Conservation (phyloP, 2,113 vertebrate genomes). For the Oxygymnocypris stewartii region DNA sequence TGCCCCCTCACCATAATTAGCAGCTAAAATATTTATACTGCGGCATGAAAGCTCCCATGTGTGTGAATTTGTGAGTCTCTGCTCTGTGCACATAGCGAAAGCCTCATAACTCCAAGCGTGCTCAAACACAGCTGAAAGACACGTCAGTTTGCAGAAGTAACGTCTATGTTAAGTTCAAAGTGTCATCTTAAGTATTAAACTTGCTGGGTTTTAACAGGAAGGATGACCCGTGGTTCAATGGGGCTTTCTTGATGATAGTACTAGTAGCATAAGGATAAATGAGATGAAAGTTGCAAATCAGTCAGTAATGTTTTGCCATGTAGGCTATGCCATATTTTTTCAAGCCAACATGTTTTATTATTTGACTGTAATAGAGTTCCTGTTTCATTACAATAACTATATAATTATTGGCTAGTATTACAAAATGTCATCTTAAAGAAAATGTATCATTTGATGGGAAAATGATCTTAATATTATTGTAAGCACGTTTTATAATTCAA, state of each 20-base stretch:
- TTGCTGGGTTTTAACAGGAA: not conserved
- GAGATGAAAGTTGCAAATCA: not conserved
- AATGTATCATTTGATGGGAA: not conserved
- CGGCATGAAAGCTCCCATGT: constrained; percentile 42
- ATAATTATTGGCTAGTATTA: not conserved
- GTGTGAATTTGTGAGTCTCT: constrained; percentile 26
- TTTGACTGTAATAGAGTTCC: not conserved
- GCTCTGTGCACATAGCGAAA: constrained; percentile 8
- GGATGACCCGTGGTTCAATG: not conserved
- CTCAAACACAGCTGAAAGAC: not conserved
- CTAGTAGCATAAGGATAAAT: not conserved
- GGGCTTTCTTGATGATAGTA: not conserved
- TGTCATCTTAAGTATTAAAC: not conserved
- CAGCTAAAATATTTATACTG: constrained; percentile 58
- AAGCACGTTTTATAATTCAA: not conserved
- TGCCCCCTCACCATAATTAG: constrained; percentile 51
- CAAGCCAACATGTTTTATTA: not conserved
- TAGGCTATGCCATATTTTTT: not conserved
- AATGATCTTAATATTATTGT: not conserved
- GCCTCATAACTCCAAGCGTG: not conserved
- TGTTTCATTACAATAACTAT: not conserved
- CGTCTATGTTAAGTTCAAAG: not conserved
- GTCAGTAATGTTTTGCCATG: not conserved
- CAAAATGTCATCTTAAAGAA: not conserved
- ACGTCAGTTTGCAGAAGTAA: not conserved